Conservation (phyloP, 2,797 vertebrate species). For the Esox masquinongy region DNA sequence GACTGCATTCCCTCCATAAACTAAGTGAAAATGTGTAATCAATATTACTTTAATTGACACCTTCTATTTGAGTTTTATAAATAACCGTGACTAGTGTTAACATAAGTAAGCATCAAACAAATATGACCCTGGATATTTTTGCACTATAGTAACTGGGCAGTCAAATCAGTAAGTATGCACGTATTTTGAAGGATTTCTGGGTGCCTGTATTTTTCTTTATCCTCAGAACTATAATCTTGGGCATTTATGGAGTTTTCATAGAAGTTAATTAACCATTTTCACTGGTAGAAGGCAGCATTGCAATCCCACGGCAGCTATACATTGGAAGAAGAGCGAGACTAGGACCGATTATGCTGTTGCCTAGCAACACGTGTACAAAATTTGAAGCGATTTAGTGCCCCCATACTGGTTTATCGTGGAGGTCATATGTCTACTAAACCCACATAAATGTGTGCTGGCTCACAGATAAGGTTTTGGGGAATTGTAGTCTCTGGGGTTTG, state of each 20-base stretch:
- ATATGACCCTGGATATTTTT: no score
- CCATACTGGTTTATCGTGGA: conserved; percentile 71
- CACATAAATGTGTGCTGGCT: conserved; percentile 57
- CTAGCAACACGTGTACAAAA: conserved; percentile 82
- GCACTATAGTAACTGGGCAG: no score
- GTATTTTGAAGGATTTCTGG: conserved; percentile 26
- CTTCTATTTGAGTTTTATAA: no score
- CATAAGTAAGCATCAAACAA: not conserved
- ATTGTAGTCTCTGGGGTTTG: conserved; percentile 30
- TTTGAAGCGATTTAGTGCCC: conserved; percentile 74
- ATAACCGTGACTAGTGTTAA: not conserved
- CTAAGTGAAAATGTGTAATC: no score
- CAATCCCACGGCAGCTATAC: conserved; percentile 71
- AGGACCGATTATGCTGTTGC: conserved; percentile 79
- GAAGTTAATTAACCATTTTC: conserved; percentile 76
- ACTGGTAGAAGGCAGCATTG: conserved; percentile 67
- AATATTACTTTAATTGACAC: no score
- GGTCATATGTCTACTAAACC: conserved; percentile 75
- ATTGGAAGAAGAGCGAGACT: conserved; percentile 57
- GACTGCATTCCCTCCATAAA: no score
- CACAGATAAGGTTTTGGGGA: conserved; percentile 50
- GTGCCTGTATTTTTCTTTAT: conserved; percentile 53
- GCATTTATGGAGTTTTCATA: conserved; percentile 76
- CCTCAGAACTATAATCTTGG: conserved; percentile 63
- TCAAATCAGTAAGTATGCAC: no score